These are phyloP conservation scores for Urosaurus nigricauda DNA, from an alignment of 2,797 vertebrate genomes.

Conservation along the genomic window DNA sequence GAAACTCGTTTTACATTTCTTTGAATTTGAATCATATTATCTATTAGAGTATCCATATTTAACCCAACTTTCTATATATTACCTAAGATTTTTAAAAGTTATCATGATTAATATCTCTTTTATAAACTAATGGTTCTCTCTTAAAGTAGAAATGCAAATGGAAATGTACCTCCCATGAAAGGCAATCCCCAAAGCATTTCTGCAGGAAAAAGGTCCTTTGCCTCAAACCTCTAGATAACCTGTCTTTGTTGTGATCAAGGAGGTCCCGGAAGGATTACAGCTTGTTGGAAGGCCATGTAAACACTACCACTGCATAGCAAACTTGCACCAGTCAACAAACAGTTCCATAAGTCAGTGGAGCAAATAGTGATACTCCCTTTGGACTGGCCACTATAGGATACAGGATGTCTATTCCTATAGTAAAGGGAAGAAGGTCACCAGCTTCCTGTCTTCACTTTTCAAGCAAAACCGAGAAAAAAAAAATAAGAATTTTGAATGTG, in stretches of 20 bases:
- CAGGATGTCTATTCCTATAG: not conserved
- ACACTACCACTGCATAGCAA: not conserved
- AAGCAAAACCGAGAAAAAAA: not conserved
- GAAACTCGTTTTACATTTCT: not conserved
- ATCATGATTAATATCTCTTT: not conserved
- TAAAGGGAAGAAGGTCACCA: not conserved
- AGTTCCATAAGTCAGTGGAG: not conserved
- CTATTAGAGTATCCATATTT: not conserved
- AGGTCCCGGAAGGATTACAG: not conserved
- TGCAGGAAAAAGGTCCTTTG: too few species aligned
- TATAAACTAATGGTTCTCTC: conserved; percentile 7
- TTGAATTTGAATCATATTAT: not conserved
- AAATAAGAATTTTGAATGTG: not conserved
- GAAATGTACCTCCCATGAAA: not conserved
- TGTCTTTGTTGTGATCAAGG: not conserved
- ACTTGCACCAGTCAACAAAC: not conserved
- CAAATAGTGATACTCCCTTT: not conserved
- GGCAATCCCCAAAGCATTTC: not conserved
- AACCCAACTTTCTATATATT: not conserved
- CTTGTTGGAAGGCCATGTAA: not conserved
- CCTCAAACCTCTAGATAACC: not conserved
- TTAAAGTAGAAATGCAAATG: not conserved
- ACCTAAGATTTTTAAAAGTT: not conserved
- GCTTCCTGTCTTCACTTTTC: not conserved
- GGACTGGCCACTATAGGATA: not conserved